Evolutionary conservation across 2,888 invertebrate genomes (phyloP).

Genomic region (Tanytarsus gracilentus): DNA sequence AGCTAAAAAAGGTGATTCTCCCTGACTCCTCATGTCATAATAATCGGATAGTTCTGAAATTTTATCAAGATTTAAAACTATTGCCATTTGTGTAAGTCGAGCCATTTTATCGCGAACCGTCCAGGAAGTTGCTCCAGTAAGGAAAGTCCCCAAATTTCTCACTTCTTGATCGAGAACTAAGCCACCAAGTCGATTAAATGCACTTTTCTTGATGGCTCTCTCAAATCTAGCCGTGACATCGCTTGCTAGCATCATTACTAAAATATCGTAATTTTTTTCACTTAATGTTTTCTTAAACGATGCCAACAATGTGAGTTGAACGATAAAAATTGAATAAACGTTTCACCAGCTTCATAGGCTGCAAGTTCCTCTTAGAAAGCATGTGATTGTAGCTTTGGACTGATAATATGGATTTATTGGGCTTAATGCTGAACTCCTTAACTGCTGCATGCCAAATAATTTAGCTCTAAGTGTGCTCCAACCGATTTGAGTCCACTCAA

Average conservation of each 20-base stretch:
- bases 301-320: constrained; percentile 64
- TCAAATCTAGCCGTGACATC: constrained; percentile 74
- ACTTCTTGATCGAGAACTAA: constrained; percentile 88
- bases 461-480: constrained; percentile 49
- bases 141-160: constrained; percentile 76
- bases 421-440: constrained; percentile 70
- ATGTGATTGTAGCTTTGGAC: constrained; percentile 65
- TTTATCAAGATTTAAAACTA: constrained; percentile 81
- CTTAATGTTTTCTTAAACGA: constrained; percentile 66
- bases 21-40: constrained; percentile 57
- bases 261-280: constrained; percentile 63
- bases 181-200: constrained; percentile 82
- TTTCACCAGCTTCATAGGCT: constrained; percentile 78
- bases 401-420: constrained; percentile 76
- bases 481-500: constrained; percentile 46
- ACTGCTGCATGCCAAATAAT: constrained; percentile 69
- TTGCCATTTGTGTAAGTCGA: constrained; percentile 79
- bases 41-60: constrained; percentile 72
- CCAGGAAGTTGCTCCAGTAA: constrained; percentile 80
- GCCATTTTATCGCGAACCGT: constrained; percentile 88
- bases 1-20: constrained; percentile 45
- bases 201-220: constrained; percentile 67
- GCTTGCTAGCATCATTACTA: constrained; percentile 63
- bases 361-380: constrained; percentile 72
- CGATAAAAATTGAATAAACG: constrained; percentile 75